Conservation (phyloP, 64 coral and sea anemone species). For the Pachyseris speciosa region DNA sequence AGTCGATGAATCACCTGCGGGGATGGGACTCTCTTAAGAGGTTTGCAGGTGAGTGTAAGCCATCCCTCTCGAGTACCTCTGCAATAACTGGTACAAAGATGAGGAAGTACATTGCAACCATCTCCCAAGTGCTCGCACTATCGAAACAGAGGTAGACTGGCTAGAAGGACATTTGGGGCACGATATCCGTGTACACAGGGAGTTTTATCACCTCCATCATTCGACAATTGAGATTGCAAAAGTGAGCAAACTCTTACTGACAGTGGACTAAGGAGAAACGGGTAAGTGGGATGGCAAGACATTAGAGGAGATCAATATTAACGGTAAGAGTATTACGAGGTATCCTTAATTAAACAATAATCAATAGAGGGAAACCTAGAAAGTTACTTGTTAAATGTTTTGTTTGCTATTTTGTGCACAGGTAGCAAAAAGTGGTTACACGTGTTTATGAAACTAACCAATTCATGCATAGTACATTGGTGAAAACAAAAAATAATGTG, state of each 20-base stretch:
- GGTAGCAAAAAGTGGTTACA: too few relatives aligned
- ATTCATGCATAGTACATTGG: too few relatives aligned
- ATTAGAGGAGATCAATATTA: background rate
- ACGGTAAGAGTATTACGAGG: too few relatives aligned
- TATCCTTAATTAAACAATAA: too few relatives aligned
- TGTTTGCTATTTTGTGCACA: too few relatives aligned
- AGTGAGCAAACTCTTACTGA: constrained; percentile 37
- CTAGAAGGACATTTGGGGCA: constrained; percentile 36
- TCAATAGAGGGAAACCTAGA: too few relatives aligned
- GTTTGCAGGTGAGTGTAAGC: background rate
- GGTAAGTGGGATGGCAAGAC: constrained; percentile 3
- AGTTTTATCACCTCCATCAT: constrained; percentile 48
- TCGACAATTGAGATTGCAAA: constrained; percentile 38
- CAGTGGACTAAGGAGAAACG: background rate
- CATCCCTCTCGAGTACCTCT: background rate
- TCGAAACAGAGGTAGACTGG: constrained; percentile 52
- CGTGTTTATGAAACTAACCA: too few relatives aligned
- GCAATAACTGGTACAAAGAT: constrained; percentile 17
- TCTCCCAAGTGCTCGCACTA: constrained; percentile 16
- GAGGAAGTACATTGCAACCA: constrained; percentile 47
- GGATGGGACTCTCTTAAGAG: constrained; percentile 47
- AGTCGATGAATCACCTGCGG: constrained; percentile 4
- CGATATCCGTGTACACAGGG: constrained; percentile 39
- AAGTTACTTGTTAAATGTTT: too few relatives aligned
- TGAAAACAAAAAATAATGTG: too few relatives aligned